A percentile compares a stretch with the other conserved stretches of the same genome.
These are phyloP conservation scores for Crocuta crocuta DNA, from an alignment of 2,113 vertebrate genomes.

Conservation along the genomic window DNA sequence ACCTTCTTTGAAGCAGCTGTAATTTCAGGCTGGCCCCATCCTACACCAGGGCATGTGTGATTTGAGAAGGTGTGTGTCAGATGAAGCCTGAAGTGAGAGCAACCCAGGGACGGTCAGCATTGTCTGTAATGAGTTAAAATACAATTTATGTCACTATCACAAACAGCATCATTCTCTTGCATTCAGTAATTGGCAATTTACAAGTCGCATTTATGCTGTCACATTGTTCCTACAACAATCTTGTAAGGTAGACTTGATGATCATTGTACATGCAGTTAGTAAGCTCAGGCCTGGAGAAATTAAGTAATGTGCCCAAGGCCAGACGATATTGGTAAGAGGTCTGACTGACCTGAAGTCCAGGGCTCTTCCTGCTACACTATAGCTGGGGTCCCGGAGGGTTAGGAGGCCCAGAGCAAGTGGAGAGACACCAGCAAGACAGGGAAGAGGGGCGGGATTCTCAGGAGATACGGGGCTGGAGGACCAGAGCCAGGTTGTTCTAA, in stretches of 20 bases:
- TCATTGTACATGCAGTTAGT: background rate
- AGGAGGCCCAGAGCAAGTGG: background rate
- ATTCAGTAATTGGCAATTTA: background rate
- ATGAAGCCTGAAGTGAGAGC: background rate
- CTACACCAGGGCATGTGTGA: background rate
- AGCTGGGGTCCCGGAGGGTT: background rate
- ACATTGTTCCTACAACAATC: background rate
- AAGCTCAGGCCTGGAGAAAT: background rate
- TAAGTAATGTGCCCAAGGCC: slow-evolving; percentile 2
- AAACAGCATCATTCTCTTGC: background rate
- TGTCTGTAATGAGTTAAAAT: background rate
- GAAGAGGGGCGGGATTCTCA: background rate
- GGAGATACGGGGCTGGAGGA: background rate
- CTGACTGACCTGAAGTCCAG: background rate
- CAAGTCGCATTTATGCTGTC: background rate
- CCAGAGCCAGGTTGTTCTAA: background rate
- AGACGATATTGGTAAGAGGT: background rate
- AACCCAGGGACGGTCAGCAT: background rate
- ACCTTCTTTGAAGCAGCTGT: background rate
- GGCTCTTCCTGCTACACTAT: background rate
- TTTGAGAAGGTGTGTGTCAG: background rate
- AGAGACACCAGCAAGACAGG: background rate
- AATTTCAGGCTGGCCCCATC: background rate
- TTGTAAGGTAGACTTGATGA: background rate
- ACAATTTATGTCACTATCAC: background rate